Evolutionary conservation across 2,888 invertebrate species (phyloP).

Genomic region (Embidobia sp.): DNA sequence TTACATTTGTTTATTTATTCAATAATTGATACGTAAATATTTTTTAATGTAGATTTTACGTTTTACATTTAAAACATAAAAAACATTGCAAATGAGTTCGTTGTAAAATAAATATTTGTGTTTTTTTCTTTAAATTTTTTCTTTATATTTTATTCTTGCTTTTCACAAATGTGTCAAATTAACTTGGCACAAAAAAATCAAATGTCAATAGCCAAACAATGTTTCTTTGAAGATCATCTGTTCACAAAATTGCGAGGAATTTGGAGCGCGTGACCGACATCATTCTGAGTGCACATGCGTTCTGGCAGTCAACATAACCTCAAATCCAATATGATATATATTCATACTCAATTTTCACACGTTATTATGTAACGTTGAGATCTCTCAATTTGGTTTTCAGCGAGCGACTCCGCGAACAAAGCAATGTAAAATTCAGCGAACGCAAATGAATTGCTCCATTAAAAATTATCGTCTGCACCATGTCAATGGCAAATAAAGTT

Average conservation of each 20-base stretch:
- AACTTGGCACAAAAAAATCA: neutral
- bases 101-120: no score
- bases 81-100: no score
- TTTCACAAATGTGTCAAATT: no score
- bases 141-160: no score
- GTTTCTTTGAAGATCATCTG: slow-evolving; percentile 20
- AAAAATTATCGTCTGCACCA: neutral
- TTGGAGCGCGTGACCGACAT: slow-evolving; percentile 49
- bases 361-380: slow-evolving; percentile 67
- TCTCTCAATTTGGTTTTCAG: slow-evolving; percentile 15
- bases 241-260: slow-evolving; percentile 26
- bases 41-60: no score
- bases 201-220: neutral
- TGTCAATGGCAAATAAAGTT: slow-evolving; percentile 10
- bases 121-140: no score
- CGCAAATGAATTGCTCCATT: neutral
- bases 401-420: neutral
- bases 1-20: no score
- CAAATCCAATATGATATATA: slow-evolving; percentile 36
- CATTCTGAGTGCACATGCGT: slow-evolving; percentile 59
- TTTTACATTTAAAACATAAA: no score
- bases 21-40: no score
- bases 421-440: neutral
- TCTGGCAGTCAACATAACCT: slow-evolving; percentile 67
- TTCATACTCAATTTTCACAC: slow-evolving; percentile 36